These are phyloP conservation scores for Microcebus ravelobensis DNA, from an alignment of 2,113 vertebrate species.

Conservation along the genomic window DNA sequence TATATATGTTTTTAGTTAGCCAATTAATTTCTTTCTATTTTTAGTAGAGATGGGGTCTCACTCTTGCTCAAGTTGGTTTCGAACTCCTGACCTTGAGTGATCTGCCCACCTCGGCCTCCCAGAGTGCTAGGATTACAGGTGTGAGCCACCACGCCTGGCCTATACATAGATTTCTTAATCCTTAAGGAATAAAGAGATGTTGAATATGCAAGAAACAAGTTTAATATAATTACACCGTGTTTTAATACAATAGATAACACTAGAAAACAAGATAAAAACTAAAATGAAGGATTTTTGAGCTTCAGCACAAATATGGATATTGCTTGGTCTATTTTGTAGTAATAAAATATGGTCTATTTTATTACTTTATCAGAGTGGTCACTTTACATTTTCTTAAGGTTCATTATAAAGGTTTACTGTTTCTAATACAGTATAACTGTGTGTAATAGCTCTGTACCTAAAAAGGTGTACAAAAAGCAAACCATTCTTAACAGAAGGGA, in stretches of 20 bases:
- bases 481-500: not conserved
- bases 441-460: not conserved
- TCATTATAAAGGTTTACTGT: not conserved
- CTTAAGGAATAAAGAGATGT: not conserved
- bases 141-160: too few relatives aligned
- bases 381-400: not conserved
- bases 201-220: not conserved
- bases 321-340: not conserved
- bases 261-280: not conserved
- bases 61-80: too few relatives aligned
- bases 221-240: not conserved
- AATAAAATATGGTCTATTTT: not conserved
- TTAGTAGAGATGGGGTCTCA: too few relatives aligned
- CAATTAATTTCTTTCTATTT: too few relatives aligned
- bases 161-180: not conserved
- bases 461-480: not conserved
- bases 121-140: too few relatives aligned
- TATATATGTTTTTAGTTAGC: too few relatives aligned
- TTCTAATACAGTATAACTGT: not conserved
- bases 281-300: not conserved
- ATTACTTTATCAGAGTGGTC: not conserved
- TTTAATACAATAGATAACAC: not conserved
- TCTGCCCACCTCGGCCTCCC: too few relatives aligned
- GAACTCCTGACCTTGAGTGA: too few relatives aligned
- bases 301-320: not conserved